These are phyloP conservation scores for Antennarius maculatus DNA, from an alignment of 2,797 vertebrate species.

Conservation along the genomic window DNA sequence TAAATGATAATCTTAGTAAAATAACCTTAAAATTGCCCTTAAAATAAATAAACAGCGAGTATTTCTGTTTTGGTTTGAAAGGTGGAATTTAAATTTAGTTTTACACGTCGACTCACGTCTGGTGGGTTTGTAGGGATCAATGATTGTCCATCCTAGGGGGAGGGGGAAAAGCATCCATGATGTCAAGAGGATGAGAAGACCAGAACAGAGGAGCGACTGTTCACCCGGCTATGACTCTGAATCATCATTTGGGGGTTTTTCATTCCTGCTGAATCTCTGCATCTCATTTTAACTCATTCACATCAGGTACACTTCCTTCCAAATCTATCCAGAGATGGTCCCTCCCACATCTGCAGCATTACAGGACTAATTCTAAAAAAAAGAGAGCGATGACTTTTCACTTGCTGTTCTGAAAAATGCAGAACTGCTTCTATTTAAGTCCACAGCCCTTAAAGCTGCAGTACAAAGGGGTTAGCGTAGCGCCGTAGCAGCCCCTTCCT, in stretches of 20 bases:
- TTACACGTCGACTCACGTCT: too few species aligned
- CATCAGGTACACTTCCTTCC: not conserved
- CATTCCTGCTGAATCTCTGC: too few species aligned
- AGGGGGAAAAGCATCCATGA: not conserved
- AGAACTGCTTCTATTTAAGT: constrained; percentile 1
- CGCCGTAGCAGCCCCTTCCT: constrained; percentile 67
- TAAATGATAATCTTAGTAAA: too few species aligned
- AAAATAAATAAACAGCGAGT: too few species aligned
- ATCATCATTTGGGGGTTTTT: too few species aligned
- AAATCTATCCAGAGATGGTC: not conserved
- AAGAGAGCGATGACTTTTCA: not conserved
- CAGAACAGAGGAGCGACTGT: not conserved
- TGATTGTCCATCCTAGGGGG: not conserved
- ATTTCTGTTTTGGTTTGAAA: too few species aligned
- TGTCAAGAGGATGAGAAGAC: constrained; percentile 15
- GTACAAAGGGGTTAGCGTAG: constrained; percentile 39
- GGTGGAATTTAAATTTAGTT: too few species aligned
- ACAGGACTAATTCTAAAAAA: not conserved
- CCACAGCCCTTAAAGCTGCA: constrained; percentile 31
- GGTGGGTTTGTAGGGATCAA: too few species aligned
- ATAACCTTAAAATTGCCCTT: too few species aligned
- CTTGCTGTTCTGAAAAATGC: constrained; percentile 2
- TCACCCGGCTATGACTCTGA: too few species aligned
- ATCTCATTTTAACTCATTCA: not conserved
- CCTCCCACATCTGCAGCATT: not conserved